Conservation (phyloP, 2,888 invertebrate species). For the Spodoptera exigua region DNA sequence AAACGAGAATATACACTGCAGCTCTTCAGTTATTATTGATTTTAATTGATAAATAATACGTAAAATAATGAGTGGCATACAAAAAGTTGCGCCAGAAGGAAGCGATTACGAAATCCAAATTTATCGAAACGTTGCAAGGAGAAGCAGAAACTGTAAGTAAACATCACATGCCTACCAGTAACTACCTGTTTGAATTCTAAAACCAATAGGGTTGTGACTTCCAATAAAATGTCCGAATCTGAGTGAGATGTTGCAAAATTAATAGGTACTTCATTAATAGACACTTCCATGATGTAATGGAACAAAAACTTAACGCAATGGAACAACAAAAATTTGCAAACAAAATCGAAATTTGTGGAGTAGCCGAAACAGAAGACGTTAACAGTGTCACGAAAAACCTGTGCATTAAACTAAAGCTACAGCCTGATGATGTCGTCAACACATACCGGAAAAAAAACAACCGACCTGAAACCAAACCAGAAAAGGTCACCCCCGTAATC, state of each 20-base stretch:
- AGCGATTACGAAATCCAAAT: constrained; percentile 9
- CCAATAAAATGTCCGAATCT: constrained; percentile 11
- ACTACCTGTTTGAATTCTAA: constrained; percentile 2
- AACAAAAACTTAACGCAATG: constrained; percentile 9
- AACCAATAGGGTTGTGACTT: constrained; percentile 14
- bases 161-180: constrained; percentile 12
- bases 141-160: constrained; percentile 7
- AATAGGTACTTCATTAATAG: constrained; percentile 11
- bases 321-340: constrained; percentile 12
- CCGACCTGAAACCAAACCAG: neutral
- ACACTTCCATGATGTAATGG: constrained; percentile 13
- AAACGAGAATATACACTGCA: no score
- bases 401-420: no score
- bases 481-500: neutral
- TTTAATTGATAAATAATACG: constrained; percentile 11
- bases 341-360: constrained; percentile 11
- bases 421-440: neutral
- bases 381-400: no score
- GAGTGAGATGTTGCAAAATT: constrained; percentile 10
- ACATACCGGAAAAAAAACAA: constrained; percentile 4
- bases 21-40: constrained; percentile 13
- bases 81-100: constrained; percentile 11
- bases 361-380: no score
- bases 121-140: constrained; percentile 8
- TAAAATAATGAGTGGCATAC: constrained; percentile 13